These are phyloP conservation scores for Heliangelus exortis DNA, from an alignment of 2,797 vertebrate species.

Conservation along the genomic window DNA sequence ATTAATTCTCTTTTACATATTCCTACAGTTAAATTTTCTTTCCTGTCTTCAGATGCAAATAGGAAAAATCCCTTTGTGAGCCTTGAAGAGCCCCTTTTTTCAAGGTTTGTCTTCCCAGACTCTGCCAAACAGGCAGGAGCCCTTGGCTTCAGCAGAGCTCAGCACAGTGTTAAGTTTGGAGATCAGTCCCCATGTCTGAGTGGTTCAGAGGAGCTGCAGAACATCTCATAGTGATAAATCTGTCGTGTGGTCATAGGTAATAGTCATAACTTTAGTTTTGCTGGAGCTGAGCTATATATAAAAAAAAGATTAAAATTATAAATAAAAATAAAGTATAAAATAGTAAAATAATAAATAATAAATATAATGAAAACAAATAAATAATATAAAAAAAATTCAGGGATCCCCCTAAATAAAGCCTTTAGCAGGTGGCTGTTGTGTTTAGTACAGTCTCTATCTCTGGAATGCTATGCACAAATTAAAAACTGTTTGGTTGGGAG, in stretches of 20 bases:
- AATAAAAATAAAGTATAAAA: too few species aligned
- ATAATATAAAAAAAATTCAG: too few species aligned
- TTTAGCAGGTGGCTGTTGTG: not conserved
- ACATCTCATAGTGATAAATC: not conserved
- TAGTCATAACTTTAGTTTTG: not conserved
- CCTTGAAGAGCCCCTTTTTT: not conserved
- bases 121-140: not conserved
- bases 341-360: too few species aligned
- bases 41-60: not conserved
- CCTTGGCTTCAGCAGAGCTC: not conserved
- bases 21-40: not conserved
- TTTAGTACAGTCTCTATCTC: not conserved
- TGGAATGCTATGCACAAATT: not conserved
- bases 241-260: not conserved
- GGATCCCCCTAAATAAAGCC: not conserved
- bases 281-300: not conserved
- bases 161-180: fast-evolving
- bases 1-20: not conserved
- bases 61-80: too few species aligned
- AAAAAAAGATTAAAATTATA: too few species aligned
- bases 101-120: not conserved
- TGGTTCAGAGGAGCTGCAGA: not conserved
- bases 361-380: too few species aligned
- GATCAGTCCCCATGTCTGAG: not conserved
- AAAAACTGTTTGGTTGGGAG: not conserved